Conservation (phyloP, 1,140 invertebrate genomes). For the Limonius californicus region DNA sequence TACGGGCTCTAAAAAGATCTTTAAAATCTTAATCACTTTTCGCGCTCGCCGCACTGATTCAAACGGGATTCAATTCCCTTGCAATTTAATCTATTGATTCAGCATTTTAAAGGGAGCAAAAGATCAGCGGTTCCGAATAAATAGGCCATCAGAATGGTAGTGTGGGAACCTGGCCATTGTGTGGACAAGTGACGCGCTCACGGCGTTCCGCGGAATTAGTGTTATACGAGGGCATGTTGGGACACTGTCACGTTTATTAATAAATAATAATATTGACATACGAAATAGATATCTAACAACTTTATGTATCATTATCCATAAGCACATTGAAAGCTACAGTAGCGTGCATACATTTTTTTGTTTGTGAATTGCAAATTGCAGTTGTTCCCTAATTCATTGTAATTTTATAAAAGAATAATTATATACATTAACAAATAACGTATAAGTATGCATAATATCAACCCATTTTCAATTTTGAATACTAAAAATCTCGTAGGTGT, state of each 20-base stretch:
- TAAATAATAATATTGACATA: slow-evolving; percentile 12
- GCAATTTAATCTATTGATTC: slow-evolving; percentile 46
- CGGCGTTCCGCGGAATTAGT: slow-evolving; percentile 36
- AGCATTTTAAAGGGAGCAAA: slow-evolving; percentile 43
- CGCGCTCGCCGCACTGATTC: slow-evolving; percentile 38
- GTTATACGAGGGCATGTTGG: slow-evolving; percentile 18
- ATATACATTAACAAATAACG: no score
- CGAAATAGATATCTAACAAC: background rate
- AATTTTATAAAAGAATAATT: no score
- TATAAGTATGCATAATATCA: no score
- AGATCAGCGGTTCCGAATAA: slow-evolving; percentile 45
- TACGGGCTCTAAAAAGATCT: slow-evolving; percentile 36
- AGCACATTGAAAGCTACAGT: background rate
- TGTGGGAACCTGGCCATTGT: slow-evolving; percentile 57
- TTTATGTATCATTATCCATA: background rate
- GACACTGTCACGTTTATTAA: slow-evolving; percentile 11
- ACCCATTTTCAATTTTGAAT: no score
- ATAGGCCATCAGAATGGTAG: slow-evolving; percentile 44
- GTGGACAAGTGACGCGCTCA: slow-evolving; percentile 51
- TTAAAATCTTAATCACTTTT: slow-evolving; percentile 47
- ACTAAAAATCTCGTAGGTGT: no score
- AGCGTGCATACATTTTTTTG: no score
- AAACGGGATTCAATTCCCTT: slow-evolving; percentile 32
- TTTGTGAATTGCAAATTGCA: no score
- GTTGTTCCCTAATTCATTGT: no score